Evolutionary conservation across 1,140 invertebrate species (phyloP).

Genomic region (Leucophenga varia): DNA sequence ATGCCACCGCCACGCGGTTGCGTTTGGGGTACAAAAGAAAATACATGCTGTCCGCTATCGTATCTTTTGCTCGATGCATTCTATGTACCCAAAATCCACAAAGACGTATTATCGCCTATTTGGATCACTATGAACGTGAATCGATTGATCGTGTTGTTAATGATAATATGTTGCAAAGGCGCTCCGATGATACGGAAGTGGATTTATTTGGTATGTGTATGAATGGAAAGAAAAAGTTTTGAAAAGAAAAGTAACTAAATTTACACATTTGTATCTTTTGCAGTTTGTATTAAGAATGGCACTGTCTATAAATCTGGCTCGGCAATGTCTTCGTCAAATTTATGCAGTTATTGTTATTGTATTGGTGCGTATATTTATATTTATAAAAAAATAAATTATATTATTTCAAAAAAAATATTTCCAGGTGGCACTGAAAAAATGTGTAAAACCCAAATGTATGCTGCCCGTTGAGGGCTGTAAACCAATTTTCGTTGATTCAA

Average conservation of each 20-base stretch:
- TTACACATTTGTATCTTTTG: too few relatives aligned
- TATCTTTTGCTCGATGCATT: constrained; percentile 64
- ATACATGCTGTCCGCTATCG: constrained; percentile 73
- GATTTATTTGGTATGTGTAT: constrained; percentile 42
- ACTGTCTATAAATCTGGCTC: constrained; percentile 65
- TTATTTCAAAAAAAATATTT: too few relatives aligned
- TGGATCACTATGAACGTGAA: constrained; percentile 51
- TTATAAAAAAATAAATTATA: not conserved
- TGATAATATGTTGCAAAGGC: constrained; percentile 47
- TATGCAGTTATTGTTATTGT: constrained; percentile 88
- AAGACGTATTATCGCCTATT: constrained; percentile 50
- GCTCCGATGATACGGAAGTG: constrained; percentile 46
- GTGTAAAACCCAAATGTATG: constrained; percentile 79
- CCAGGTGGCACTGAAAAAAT: constrained; percentile 68
- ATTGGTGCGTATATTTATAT: constrained; percentile 57
- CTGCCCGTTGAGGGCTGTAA: constrained; percentile 75
- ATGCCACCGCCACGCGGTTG: constrained; percentile 73
- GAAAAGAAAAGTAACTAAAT: too few relatives aligned
- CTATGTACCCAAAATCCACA: constrained; percentile 51
- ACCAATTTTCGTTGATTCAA: constrained; percentile 66
- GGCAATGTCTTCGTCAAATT: constrained; percentile 74
- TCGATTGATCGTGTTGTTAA: constrained; percentile 54
- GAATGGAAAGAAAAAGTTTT: too few relatives aligned
- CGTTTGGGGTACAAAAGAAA: constrained; percentile 66
- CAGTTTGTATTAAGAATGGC: constrained; percentile 53